Conservation (phyloP, 2,888 invertebrate genomes). For the Anoplius nigerrimus region DNA sequence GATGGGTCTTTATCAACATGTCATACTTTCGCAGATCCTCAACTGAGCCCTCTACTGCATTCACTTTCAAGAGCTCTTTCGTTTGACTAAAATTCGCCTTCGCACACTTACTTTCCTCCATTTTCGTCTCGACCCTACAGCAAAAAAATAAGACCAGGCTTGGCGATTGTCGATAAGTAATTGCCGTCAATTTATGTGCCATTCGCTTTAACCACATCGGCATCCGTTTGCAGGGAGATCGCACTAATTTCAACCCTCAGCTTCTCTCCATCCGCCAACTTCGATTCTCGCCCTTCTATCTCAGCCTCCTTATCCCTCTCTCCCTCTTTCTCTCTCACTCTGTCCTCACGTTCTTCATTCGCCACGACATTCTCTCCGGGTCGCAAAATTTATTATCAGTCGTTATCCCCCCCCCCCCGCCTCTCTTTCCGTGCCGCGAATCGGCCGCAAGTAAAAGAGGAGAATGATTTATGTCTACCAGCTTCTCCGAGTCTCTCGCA, state of each 20-base stretch:
- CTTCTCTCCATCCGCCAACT: conserved; percentile 11
- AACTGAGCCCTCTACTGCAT: no score
- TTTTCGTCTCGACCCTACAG: background rate
- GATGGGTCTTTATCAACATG: no score
- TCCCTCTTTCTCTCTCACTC: conserved; percentile 8
- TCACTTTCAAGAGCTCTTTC: no score
- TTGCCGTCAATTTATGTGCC: conserved; percentile 32
- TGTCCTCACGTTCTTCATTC: background rate
- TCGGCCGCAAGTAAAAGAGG: conserved; percentile 19
- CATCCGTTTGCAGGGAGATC: conserved; percentile 17
- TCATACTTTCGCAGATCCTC: no score
- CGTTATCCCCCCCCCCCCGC: conserved; percentile 36
- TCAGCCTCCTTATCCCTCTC: conserved; percentile 1
- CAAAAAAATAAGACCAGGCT: background rate
- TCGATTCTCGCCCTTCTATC: conserved; percentile 13
- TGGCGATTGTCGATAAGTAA: conserved; percentile 39
- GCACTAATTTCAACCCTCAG: conserved; percentile 13
- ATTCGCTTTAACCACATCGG: no score
- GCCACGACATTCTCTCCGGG: background rate
- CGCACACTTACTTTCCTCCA: no score
- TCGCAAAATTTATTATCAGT: conserved; percentile 47
- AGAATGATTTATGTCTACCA: conserved; percentile 35
- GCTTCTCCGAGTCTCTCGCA: conserved; percentile 2
- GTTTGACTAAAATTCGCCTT: no score
- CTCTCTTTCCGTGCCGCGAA: conserved; percentile 14